phyloP scores from a whole-genome alignment of 2,888 invertebrate species.

The Chrysodeixis includens region DNA sequence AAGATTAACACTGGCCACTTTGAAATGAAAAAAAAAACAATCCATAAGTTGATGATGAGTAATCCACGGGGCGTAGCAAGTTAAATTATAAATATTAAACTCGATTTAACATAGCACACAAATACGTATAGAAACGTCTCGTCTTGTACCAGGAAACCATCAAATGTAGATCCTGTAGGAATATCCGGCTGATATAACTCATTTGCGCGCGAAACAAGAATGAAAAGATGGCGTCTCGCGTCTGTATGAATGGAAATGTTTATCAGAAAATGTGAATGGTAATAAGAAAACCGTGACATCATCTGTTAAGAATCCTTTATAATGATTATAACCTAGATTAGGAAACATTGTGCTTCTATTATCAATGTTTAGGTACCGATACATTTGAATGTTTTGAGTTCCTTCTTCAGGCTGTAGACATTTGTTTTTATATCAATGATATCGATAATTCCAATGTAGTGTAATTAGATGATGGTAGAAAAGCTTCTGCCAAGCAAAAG shows the following conservation, averaged over 20 bases:
- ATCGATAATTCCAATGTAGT: too few species aligned
- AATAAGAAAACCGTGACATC: slow-evolving; percentile 27
- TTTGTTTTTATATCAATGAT: background rate
- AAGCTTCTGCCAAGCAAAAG: too few species aligned
- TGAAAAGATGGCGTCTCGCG: slow-evolving; percentile 6
- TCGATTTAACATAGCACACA: background rate
- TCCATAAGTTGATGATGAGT: too few species aligned
- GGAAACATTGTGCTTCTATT: slow-evolving; percentile 21
- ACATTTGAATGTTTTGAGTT: background rate
- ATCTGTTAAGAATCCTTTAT: slow-evolving; percentile 32
- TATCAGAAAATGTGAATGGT: slow-evolving; percentile 16
- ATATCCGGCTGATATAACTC: slow-evolving; percentile 37
- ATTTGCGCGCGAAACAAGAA: slow-evolving; percentile 15
- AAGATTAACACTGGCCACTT: too few species aligned
- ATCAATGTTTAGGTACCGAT: slow-evolving; percentile 3
- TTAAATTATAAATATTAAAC: background rate
- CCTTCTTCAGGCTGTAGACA: background rate
- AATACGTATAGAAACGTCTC: background rate
- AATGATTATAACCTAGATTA: slow-evolving; percentile 29
- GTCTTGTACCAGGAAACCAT: slow-evolving; percentile 32
- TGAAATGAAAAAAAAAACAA: too few species aligned
- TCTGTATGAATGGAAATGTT: slow-evolving; percentile 13
- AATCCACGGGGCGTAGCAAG: too few species aligned
- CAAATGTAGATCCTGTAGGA: slow-evolving; percentile 42
- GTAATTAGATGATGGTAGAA: too few species aligned